These are phyloP conservation scores for Psilopsiagon aymara DNA, from an alignment of 2,113 vertebrate genomes.

Conservation along the genomic window DNA sequence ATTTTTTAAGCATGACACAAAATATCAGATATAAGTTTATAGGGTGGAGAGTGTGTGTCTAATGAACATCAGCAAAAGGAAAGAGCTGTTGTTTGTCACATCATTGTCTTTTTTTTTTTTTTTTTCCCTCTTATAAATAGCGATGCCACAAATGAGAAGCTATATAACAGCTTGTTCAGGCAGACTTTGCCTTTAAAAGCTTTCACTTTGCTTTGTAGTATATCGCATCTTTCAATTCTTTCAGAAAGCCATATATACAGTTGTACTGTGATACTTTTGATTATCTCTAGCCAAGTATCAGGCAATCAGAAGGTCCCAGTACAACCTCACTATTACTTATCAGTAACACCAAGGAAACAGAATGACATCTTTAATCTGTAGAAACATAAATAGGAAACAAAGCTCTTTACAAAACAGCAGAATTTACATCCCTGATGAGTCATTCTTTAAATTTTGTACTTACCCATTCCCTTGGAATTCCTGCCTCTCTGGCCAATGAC, in stretches of 20 bases:
- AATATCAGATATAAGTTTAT: neutral
- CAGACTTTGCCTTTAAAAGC: neutral
- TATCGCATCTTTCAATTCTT: neutral
- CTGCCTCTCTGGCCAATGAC: neutral
- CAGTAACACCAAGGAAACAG: neutral
- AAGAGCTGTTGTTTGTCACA: neutral
- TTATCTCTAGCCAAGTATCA: neutral
- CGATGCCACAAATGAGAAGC: neutral
- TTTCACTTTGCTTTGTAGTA: neutral
- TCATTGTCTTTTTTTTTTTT: neutral
- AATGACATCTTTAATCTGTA: neutral
- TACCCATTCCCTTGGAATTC: neutral
- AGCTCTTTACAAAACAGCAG: neutral
- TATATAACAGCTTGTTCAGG: neutral
- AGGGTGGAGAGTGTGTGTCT: neutral
- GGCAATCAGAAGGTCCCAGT: neutral
- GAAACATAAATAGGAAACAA: neutral
- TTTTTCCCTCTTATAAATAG: neutral
- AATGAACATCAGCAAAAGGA: neutral
- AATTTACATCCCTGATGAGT: neutral
- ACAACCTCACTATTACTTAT: neutral
- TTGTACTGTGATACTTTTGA: neutral
- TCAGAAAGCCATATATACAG: fast-evolving
- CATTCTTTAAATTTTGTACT: neutral
- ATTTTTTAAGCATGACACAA: neutral